Evolutionary conservation across 2,888 invertebrate genomes (phyloP).

Genomic region (Acanthoscelides obtectus): DNA sequence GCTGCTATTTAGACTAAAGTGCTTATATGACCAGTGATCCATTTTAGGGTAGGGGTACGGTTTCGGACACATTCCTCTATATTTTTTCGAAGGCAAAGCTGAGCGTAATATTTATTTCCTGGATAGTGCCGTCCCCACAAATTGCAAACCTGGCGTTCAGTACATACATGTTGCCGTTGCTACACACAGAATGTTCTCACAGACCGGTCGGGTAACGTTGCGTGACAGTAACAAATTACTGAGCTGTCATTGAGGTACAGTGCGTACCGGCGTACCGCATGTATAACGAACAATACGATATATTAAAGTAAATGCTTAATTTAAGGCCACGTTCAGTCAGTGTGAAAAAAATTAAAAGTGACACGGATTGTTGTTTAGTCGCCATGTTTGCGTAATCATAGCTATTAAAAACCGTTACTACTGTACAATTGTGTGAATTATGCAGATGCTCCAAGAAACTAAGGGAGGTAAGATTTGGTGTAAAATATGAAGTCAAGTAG

Average conservation of each 20-base stretch:
- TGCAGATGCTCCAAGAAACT: too few species aligned
- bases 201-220: background rate
- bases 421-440: background rate
- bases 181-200: background rate
- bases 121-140: too few species aligned
- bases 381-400: background rate
- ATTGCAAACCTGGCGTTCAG: too few species aligned
- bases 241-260: background rate
- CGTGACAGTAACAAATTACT: background rate
- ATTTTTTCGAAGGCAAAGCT: too few species aligned
- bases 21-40: too few species aligned
- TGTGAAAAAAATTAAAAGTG: background rate
- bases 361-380: background rate
- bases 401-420: background rate
- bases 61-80: too few species aligned
- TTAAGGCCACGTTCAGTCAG: background rate
- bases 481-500: too few species aligned
- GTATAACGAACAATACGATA: background rate
- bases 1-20: too few species aligned
- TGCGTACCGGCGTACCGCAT: background rate
- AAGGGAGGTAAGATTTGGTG: too few species aligned
- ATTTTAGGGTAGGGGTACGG: too few species aligned
- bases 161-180: too few species aligned
- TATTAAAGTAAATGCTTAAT: background rate
- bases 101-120: too few species aligned